phyloP scores from a whole-genome alignment of 2,888 invertebrate species.

The Athetis lepigone region DNA sequence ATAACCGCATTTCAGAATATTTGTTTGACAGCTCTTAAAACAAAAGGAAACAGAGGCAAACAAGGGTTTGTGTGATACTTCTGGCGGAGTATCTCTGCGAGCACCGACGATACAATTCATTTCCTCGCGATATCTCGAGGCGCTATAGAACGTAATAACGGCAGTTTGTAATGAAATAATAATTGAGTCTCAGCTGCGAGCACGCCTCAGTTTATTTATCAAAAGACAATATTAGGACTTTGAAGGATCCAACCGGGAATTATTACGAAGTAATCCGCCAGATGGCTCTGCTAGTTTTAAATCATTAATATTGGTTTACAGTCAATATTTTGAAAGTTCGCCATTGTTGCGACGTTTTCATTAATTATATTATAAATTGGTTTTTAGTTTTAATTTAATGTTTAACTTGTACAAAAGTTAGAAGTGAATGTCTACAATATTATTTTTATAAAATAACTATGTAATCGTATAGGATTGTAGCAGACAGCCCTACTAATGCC shows the following conservation, averaged over 20 bases:
- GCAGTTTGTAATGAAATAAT: constrained; percentile 76
- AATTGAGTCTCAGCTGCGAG: constrained; percentile 71
- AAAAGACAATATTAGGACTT: constrained; percentile 77
- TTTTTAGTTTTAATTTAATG: not conserved
- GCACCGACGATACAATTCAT: constrained; percentile 61
- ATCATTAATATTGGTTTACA: constrained; percentile 28
- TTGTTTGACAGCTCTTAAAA: constrained; percentile 11
- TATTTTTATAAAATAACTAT: not conserved
- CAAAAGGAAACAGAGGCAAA: constrained; percentile 11
- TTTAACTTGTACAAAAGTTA: not conserved
- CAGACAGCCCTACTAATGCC: not conserved
- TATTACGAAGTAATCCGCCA: constrained; percentile 63
- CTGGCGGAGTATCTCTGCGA: constrained; percentile 13
- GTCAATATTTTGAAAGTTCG: constrained; percentile 11
- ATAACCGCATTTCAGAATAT: not conserved
- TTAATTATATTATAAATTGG: not conserved
- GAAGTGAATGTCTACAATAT: not conserved
- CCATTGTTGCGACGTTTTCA: constrained; percentile 11
- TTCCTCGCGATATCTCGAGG: constrained; percentile 63
- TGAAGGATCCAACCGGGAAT: constrained; percentile 63
- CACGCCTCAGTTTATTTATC: constrained; percentile 73
- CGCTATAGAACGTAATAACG: constrained; percentile 67
- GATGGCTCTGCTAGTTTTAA: constrained; percentile 47
- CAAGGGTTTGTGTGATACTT: constrained; percentile 31
- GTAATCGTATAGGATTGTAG: not conserved